Conservation (phyloP, 2,113 vertebrate genomes). For the Phalacrocorax brasilianus region DNA sequence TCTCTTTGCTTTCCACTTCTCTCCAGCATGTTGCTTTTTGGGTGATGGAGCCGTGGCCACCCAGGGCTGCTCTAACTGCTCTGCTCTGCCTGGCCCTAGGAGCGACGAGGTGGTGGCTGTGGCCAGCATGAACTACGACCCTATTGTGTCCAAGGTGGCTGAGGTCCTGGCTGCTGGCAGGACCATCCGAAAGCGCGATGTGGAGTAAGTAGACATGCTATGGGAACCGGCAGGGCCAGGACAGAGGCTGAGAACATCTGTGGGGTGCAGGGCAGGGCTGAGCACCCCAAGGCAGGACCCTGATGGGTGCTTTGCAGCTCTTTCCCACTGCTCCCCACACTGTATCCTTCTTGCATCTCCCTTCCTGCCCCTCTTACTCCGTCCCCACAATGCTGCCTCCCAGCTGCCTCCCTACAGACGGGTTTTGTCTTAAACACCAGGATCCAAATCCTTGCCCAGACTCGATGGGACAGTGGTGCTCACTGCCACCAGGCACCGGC, state of each 20-base stretch:
- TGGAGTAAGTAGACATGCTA: constrained; percentile 86
- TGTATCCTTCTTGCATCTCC: not conserved
- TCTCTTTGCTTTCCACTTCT: not conserved
- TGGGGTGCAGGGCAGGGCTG: not conserved
- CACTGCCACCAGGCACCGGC: not conserved
- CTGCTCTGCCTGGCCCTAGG: constrained; percentile 67
- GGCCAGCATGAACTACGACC: constrained; percentile 98
- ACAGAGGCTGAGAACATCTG: fast-evolving
- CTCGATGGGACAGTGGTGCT: not conserved
- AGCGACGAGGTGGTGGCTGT: constrained; percentile 95
- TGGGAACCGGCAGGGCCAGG: not conserved
- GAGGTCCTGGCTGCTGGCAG: constrained; percentile 93
- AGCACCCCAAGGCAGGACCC: not conserved
- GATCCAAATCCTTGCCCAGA: not conserved
- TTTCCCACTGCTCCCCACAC: not conserved
- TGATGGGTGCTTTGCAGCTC: fast-evolving
- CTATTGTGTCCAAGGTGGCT: constrained; percentile 94
- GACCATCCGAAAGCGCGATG: constrained; percentile 91
- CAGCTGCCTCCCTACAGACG: not conserved
- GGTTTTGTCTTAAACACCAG: not conserved
- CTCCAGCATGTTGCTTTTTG: not conserved
- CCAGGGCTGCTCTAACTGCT: not conserved
- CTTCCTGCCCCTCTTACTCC: not conserved
- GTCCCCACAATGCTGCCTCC: not conserved
- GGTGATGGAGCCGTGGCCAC: not conserved